Percentiles rank a stretch among this genome's conserved stretches.
Conservation (phyloP, 2,888 invertebrate genomes). For the Nymphalis polychloros region DNA sequence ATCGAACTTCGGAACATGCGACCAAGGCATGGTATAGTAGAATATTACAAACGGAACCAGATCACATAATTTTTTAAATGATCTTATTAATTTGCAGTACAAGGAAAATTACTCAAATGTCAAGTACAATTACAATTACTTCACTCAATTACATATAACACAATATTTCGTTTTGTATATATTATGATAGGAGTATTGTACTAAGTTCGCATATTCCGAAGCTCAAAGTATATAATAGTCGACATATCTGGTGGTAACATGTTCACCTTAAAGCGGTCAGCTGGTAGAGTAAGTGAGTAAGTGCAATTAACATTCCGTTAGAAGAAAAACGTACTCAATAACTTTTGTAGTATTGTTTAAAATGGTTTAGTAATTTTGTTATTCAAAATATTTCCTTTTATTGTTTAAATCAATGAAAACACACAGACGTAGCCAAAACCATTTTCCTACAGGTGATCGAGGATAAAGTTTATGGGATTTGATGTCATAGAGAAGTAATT, state of each 20-base stretch:
- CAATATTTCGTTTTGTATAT: too few relatives aligned
- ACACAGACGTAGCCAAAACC: constrained; percentile 1
- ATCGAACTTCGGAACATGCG: constrained; percentile 24
- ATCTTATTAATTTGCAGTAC: too few relatives aligned
- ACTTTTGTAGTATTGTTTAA: constrained; percentile 2
- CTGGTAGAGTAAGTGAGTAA: constrained; percentile 22
- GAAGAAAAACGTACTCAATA: constrained; percentile 26
- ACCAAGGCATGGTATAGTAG: neutral
- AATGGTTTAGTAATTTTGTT: neutral
- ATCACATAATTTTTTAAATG: too few relatives aligned
- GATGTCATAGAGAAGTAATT: neutral
- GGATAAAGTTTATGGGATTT: neutral
- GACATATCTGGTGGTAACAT: constrained; percentile 26
- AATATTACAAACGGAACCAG: too few relatives aligned
- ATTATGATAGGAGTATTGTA: neutral
- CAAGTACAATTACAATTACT: too few relatives aligned
- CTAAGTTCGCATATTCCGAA: constrained; percentile 27
- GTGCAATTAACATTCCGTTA: constrained; percentile 26
- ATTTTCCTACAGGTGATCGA: constrained; percentile 3
- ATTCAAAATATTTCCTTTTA: neutral
- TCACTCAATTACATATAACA: too few relatives aligned
- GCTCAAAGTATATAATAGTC: constrained; percentile 17
- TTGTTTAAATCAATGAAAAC: neutral
- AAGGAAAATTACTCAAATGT: too few relatives aligned
- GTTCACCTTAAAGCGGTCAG: constrained; percentile 24